Evolutionary conservation across 1,140 invertebrate species (phyloP), one percentile per base, ranked within the genome.

Genomic region (Solenopsis invicta): DNA sequence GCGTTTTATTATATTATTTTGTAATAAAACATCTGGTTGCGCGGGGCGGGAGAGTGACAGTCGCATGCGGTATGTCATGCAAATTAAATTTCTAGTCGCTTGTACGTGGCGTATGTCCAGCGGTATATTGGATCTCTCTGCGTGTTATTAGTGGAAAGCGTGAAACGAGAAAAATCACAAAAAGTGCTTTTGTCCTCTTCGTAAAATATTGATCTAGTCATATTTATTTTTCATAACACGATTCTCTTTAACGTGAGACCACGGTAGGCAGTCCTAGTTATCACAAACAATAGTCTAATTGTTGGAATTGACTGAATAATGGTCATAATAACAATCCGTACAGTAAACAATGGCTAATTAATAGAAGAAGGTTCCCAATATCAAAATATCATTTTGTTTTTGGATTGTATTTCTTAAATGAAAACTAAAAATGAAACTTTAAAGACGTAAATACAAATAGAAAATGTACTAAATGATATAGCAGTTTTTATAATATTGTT

Each of bases 61-160:
- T 48, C 59, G 61, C 54, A 72, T 50, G 69, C 62, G 54, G 5
- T n/a, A 37, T 24, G 54, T 74, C 41, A 69, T 48, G 37, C 41
- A 75, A 84, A 84, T 84, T 59, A 84, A 84, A 84, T 75, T 84
- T 84, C 34, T 48, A 75, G 69, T 37, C 56, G 54, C 54, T 54
- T 13, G 77, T 50, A 6, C 64, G 52, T 21, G 66, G 37, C 54
- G 21, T 16, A 41, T 41, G 16, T 71, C 37, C 29, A 64, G 61
- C 24, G 45, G 45, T 29, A n/a, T 18, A 45, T 45, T 37, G 21
- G 18, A 74, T 74, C 29, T 29, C 29, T 29, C 16, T 5, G 21
- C 24, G 69, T n/a, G 12, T 82, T 72, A 59, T 59, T 59, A 74
- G 41, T 41, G 12, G 0, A 37, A 18, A 59, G 29, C 52, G 41